Conservation (phyloP, 2,113 vertebrate genomes). For the Vulpes lagopus region DNA sequence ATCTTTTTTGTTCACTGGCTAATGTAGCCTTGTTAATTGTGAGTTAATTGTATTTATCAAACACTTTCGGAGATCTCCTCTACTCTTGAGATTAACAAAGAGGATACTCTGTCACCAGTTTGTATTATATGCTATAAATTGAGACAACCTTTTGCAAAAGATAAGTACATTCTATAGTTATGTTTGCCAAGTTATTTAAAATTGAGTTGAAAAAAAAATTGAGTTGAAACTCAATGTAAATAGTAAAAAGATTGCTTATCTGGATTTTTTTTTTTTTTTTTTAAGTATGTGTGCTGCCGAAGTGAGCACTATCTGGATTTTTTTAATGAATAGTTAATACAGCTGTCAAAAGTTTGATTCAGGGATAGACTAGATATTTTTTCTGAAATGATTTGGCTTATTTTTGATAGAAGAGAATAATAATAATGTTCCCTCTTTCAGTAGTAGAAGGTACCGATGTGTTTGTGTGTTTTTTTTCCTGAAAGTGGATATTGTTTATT, state of each 20-base stretch:
- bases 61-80: slow-evolving; percentile 57
- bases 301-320: too few relatives aligned
- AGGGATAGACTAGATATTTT: slow-evolving; percentile 42
- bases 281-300: too few relatives aligned
- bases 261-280: slow-evolving; percentile 45
- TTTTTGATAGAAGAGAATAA: slow-evolving; percentile 57
- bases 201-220: slow-evolving; percentile 62
- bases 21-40: slow-evolving; percentile 73
- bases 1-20: slow-evolving; percentile 70
- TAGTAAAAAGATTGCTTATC: background rate
- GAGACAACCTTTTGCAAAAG: slow-evolving; percentile 33
- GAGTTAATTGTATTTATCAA: slow-evolving; percentile 69
- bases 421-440: background rate
- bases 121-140: slow-evolving; percentile 7
- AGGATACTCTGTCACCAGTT: slow-evolving; percentile 23
- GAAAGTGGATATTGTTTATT: slow-evolving; percentile 37
- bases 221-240: slow-evolving; percentile 31
- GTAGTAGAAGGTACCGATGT: slow-evolving; percentile 17
- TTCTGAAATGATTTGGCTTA: slow-evolving; percentile 52
- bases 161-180: slow-evolving; percentile 17
- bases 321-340: slow-evolving; percentile 25
- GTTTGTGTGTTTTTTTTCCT: background rate
- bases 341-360: slow-evolving; percentile 38
- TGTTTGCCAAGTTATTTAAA: slow-evolving; percentile 53
- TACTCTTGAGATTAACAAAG: slow-evolving; percentile 63